Conservation (phyloP, 2,888 invertebrate genomes). For the Euclidia mi region DNA sequence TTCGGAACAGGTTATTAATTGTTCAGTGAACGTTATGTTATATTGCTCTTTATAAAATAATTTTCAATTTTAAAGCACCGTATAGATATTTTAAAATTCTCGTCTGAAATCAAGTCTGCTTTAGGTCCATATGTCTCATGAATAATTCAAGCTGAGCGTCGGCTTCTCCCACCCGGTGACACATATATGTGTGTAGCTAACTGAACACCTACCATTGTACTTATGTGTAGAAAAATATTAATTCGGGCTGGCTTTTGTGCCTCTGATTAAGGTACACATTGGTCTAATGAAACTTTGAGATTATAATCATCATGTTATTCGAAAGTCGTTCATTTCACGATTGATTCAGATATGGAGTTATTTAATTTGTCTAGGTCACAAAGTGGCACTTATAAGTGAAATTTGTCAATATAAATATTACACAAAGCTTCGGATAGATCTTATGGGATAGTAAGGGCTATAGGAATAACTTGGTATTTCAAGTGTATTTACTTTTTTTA, state of each 20-base stretch:
- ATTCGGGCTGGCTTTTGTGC: conserved; percentile 53
- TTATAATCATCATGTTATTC: too few relatives aligned
- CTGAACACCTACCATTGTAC: conserved; percentile 54
- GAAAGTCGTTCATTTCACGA: too few relatives aligned
- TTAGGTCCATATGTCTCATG: conserved; percentile 89
- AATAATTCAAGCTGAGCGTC: conserved; percentile 83
- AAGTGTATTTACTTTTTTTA: too few relatives aligned
- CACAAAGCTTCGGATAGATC: too few relatives aligned
- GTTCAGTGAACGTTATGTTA: conserved; percentile 55
- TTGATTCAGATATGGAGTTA: too few relatives aligned
- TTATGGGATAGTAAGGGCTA: too few relatives aligned
- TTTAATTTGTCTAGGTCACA: too few relatives aligned
- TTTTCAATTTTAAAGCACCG: conserved; percentile 83
- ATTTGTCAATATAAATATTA: too few relatives aligned
- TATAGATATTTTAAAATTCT: conserved; percentile 88
- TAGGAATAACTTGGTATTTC: too few relatives aligned
- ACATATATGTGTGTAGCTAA: conserved; percentile 66
- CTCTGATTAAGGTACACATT: too few relatives aligned
- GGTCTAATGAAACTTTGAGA: too few relatives aligned
- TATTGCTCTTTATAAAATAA: conserved; percentile 77
- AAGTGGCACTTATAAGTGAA: too few relatives aligned
- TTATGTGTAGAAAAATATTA: conserved; percentile 46
- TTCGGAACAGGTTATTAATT: conserved; percentile 47
- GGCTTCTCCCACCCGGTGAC: conserved; percentile 81
- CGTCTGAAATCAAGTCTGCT: conserved; percentile 88